Conservation (phyloP, 2,797 vertebrate genomes). For the Leucoraja ocellata region DNA sequence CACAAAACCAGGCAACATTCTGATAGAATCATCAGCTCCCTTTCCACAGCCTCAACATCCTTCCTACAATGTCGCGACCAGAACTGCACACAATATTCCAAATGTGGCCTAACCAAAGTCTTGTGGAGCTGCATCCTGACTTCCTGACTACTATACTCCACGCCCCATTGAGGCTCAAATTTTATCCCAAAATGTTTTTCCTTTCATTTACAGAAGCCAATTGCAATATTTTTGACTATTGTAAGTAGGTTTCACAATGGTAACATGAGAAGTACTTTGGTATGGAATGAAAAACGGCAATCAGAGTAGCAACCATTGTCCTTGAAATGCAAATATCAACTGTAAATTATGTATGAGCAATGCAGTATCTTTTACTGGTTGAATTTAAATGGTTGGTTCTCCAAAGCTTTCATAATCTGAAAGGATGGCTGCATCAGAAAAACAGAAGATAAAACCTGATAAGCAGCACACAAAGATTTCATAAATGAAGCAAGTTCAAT, state of each 20-base stretch:
- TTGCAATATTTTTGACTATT: not conserved
- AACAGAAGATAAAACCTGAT: conserved; percentile 9
- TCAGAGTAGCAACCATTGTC: not conserved
- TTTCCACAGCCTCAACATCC: too few relatives aligned
- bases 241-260: not conserved
- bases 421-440: not conserved
- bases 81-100: too few relatives aligned
- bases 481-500: not conserved
- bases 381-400: not conserved
- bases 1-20: too few relatives aligned
- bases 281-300: not conserved
- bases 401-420: not conserved
- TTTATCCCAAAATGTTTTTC: not conserved
- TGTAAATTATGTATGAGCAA: conserved; percentile 15
- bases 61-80: too few relatives aligned
- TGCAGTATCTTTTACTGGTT: not conserved
- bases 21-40: too few relatives aligned
- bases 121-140: too few relatives aligned
- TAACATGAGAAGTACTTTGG: too few relatives aligned
- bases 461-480: not conserved
- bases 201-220: not conserved
- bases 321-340: not conserved
- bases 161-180: not conserved
- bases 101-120: too few relatives aligned
- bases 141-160: too few relatives aligned